Evolutionary conservation across 2,888 invertebrate genomes (phyloP).

Genomic region (Zygothrica quintamaculata): DNA sequence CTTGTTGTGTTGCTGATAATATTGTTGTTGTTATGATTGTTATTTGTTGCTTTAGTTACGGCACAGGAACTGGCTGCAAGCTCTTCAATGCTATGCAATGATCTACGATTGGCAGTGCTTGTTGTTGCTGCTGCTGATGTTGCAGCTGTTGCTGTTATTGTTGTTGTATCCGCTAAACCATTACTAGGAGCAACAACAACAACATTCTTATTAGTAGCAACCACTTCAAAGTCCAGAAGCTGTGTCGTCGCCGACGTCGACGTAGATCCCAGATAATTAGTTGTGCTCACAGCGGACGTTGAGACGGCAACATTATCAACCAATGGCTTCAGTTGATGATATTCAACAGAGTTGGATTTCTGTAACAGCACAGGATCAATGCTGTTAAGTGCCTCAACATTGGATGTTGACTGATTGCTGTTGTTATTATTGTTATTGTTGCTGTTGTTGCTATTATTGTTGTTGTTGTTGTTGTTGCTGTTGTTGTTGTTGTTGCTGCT

Average conservation of each 20-base stretch:
- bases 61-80: slow-evolving; percentile 69
- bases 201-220: slow-evolving; percentile 36
- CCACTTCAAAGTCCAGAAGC: slow-evolving; percentile 63
- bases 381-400: slow-evolving; percentile 25
- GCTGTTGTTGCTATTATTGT: slow-evolving; percentile 31
- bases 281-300: slow-evolving; percentile 39
- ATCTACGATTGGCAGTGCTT: slow-evolving; percentile 50
- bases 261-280: slow-evolving; percentile 55
- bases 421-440: slow-evolving; percentile 15
- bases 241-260: slow-evolving; percentile 60
- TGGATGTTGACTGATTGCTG: slow-evolving; percentile 14
- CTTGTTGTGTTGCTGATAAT: slow-evolving; percentile 36
- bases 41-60: slow-evolving; percentile 28
- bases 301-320: slow-evolving; percentile 23
- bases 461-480: slow-evolving; percentile 37
- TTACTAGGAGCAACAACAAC: slow-evolving; percentile 19
- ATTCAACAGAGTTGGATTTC: slow-evolving; percentile 48
- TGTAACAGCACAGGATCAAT: slow-evolving; percentile 38
- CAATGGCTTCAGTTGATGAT: slow-evolving; percentile 69
- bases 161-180: slow-evolving; percentile 42
- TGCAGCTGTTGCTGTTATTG: slow-evolving; percentile 22
- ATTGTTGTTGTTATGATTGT: slow-evolving; percentile 31
- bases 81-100: slow-evolving; percentile 75
- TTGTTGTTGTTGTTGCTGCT: slow-evolving; percentile 17
- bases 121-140: slow-evolving; percentile 39